These are phyloP conservation scores for Petrosia ficiformis DNA, from an alignment of 37 sponge, comb jelly and placozoan species.

Conservation along the genomic window DNA sequence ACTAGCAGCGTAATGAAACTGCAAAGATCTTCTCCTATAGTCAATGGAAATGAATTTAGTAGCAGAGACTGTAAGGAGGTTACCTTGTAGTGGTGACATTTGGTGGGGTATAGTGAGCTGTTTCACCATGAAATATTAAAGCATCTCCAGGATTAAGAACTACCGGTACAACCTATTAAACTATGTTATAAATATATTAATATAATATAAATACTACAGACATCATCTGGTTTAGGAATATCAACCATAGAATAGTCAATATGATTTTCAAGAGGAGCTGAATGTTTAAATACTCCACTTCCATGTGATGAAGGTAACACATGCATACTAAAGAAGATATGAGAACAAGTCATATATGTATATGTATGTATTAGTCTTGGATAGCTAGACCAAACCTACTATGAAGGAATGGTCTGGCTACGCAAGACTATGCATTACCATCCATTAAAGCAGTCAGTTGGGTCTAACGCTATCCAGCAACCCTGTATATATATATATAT, in stretches of 20 bases:
- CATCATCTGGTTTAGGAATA: slow-evolving; percentile 41
- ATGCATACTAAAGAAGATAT: slow-evolving; percentile 51
- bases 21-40: slow-evolving; percentile 44
- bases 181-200: not conserved
- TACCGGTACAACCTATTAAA: slow-evolving; percentile 40
- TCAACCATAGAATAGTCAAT: slow-evolving; percentile 51
- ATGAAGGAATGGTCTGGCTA: too few relatives aligned
- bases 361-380: too few relatives aligned
- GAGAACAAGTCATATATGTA: too few relatives aligned
- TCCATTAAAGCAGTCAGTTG: slow-evolving; percentile 45
- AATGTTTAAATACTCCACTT: slow-evolving; percentile 45
- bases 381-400: too few relatives aligned
- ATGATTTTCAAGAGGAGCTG: slow-evolving; percentile 14
- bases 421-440: too few relatives aligned
- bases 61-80: not conserved
- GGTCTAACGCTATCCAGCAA: slow-evolving; percentile 65
- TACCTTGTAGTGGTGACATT: slow-evolving; percentile 37
- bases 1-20: slow-evolving; percentile 61
- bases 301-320: slow-evolving; percentile 39
- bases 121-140: slow-evolving; percentile 47
- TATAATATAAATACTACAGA: not conserved
- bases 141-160: slow-evolving; percentile 55
- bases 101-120: slow-evolving; percentile 63
- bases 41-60: not conserved
- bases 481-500: slow-evolving; percentile 24